Evolutionary conservation across 2,888 invertebrate genomes (phyloP), one percentile per base, ranked within the genome.

Genomic region (Pristionchus entomophagus): DNA sequence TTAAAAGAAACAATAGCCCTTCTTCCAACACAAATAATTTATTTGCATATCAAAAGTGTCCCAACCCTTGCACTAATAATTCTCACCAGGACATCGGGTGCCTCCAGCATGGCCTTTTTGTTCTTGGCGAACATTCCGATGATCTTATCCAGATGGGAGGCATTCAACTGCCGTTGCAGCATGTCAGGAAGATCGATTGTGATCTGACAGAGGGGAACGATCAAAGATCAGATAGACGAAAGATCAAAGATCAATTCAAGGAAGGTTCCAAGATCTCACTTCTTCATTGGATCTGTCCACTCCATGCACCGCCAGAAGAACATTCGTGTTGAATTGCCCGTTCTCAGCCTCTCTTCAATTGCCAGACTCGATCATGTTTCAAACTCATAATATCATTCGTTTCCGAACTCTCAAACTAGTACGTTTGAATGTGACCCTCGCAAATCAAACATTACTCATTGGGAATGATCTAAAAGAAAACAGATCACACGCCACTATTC

Each of bases 91-190:
- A 89, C 88, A 84, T 92, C 92, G 6, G 83, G 87, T 32, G 87
- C 32, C 29, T 88, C 86, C n/a, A 92, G 86, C 1, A 89, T 78
- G n/a, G 87, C 86, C 29, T 91, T 89, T 2, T 87, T 87, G 83
- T 92, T 92, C 86, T 90, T 90, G 14, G 85, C 45, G 77, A 90
- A 88, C 59, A 87, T 86, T 17, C 80, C 49, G 78, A 89, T 81
- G n/a, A 90, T 78, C 32, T 88, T 88, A 12, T 69, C 84, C 12
- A 90, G 86, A 10, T 88, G 83, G 0, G 86, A 73, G 2, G 65
- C 35, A 35, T 91, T 88, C 38, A 92, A 78, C 38, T 88, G 87
- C 38, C 86, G 88, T 32, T 88, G 87, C 29, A 90, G 65, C n/a
- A 88, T 85, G 41, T 89, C 88, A 19, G 88, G 84, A 22, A 90